phyloP scores from a whole-genome alignment of 2,888 invertebrate genomes.

The Spisula subtruncata region DNA sequence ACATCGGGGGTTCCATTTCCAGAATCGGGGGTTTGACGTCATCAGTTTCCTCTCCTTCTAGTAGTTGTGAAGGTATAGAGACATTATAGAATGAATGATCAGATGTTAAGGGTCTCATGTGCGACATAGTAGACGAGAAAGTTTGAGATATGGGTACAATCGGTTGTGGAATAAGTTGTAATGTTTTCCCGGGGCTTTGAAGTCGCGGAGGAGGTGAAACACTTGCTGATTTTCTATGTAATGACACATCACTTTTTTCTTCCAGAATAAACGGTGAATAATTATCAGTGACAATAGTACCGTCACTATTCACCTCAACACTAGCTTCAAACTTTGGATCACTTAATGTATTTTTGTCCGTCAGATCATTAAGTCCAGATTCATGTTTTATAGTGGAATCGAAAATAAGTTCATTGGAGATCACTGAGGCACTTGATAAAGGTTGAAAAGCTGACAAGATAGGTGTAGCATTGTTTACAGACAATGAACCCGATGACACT shows the following conservation, averaged over 20 bases:
- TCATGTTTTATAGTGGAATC: background rate
- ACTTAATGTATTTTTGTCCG: background rate
- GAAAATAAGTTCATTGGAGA: constrained; percentile 3
- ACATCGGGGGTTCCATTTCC: constrained; percentile 68
- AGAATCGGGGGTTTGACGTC: constrained; percentile 67
- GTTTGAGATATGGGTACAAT: constrained; percentile 77
- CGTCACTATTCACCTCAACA: constrained; percentile 27
- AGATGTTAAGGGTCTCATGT: constrained; percentile 33
- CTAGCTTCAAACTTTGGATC: background rate
- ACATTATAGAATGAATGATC: constrained; percentile 60
- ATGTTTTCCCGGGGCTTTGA: constrained; percentile 60
- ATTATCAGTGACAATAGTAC: background rate
- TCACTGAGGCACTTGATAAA: constrained; percentile 17
- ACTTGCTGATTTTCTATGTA: constrained; percentile 40
- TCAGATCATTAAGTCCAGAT: background rate
- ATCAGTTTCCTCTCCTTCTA: constrained; percentile 66
- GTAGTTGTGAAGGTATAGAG: constrained; percentile 61
- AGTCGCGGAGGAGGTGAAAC: constrained; percentile 51
- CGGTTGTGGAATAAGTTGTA: constrained; percentile 79
- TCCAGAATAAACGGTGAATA: constrained; percentile 39
- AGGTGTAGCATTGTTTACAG: background rate
- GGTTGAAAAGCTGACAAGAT: constrained; percentile 7
- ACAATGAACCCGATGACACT: background rate
- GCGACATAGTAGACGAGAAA: constrained; percentile 29
- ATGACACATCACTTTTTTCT: constrained; percentile 44